These are phyloP conservation scores for Arbacia lixula DNA, from an alignment of 53 echinoderm and acorn worm genomes.

Conservation along the genomic window DNA sequence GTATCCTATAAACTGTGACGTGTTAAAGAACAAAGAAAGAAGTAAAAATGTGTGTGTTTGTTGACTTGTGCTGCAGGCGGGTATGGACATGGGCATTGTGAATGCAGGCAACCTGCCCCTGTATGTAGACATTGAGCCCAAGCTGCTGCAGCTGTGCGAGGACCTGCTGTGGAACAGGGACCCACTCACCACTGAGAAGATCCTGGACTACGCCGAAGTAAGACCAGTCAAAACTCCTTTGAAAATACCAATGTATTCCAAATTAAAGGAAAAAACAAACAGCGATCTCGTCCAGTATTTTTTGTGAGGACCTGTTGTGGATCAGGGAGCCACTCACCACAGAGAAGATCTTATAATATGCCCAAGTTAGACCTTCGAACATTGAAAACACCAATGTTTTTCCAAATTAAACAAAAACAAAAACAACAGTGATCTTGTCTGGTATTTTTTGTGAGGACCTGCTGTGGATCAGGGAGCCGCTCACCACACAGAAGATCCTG, in stretches of 20 bases:
- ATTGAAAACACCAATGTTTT: too few species aligned
- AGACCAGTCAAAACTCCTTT: not conserved
- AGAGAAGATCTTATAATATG: constrained; percentile 79
- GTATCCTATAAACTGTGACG: too few species aligned
- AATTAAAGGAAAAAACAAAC: too few species aligned
- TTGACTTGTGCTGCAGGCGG: constrained; percentile 88
- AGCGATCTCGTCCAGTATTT: too few species aligned
- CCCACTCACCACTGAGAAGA: constrained; percentile 80
- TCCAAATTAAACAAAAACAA: too few species aligned
- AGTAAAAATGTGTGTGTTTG: constrained; percentile 7
- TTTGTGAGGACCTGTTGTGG: constrained; percentile 80
- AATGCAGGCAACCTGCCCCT: constrained; percentile 96
- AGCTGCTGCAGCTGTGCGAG: constrained; percentile 82
- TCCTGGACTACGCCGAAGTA: constrained; percentile 90
- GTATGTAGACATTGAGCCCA: constrained; percentile 94
- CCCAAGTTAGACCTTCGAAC: constrained; percentile 81
- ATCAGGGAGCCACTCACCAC: constrained; percentile 79
- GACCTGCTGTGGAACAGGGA: constrained; percentile 92
- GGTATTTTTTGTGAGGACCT: constrained; percentile 75
- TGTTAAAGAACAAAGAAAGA: too few species aligned
- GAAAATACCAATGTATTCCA: too few species aligned
- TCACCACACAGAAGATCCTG: constrained; percentile 77
- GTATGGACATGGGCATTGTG: constrained; percentile 99
- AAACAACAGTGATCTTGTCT: too few species aligned
- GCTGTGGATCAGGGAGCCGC: constrained; percentile 84